Conservation (phyloP, 2,888 invertebrate genomes). For the Hartigia nigra region DNA sequence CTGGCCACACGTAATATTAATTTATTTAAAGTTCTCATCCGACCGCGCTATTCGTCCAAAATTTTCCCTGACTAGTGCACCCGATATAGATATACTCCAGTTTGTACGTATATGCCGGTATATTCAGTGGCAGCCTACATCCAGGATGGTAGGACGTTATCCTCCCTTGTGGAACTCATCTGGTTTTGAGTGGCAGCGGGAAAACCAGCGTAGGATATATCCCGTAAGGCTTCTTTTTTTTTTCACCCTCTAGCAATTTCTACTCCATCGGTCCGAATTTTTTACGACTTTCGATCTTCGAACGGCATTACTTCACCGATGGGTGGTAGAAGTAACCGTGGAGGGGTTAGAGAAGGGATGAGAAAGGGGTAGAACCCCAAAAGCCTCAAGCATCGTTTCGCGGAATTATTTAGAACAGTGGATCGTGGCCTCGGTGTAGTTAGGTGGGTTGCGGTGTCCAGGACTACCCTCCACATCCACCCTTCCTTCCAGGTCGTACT, state of each 20-base stretch:
- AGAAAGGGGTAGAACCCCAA: constrained; percentile 35
- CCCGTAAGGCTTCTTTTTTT: neutral
- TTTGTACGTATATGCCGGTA: neutral
- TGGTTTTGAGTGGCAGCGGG: neutral
- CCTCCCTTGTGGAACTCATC: neutral
- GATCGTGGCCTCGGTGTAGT: constrained; percentile 60
- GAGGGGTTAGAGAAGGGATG: neutral
- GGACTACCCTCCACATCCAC: constrained; percentile 55
- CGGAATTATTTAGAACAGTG: constrained; percentile 65
- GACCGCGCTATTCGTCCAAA: neutral
- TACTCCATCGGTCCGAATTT: neutral
- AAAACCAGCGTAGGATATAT: neutral
- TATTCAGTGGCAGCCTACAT: neutral
- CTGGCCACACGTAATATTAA: neutral
- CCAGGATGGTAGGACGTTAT: neutral
- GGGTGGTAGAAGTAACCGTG: neutral
- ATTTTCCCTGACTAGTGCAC: neutral
- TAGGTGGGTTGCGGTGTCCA: constrained; percentile 62
- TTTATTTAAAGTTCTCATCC: neutral
- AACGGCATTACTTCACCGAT: neutral
- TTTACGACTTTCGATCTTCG: neutral
- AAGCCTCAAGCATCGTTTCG: constrained; percentile 63
- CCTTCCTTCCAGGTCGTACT: constrained; percentile 42
- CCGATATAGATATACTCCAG: neutral
- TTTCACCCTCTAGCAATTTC: neutral